Base-by-base conservation (phyloP, 2,888 invertebrate species). In the Acleris sparsana region DNA sequence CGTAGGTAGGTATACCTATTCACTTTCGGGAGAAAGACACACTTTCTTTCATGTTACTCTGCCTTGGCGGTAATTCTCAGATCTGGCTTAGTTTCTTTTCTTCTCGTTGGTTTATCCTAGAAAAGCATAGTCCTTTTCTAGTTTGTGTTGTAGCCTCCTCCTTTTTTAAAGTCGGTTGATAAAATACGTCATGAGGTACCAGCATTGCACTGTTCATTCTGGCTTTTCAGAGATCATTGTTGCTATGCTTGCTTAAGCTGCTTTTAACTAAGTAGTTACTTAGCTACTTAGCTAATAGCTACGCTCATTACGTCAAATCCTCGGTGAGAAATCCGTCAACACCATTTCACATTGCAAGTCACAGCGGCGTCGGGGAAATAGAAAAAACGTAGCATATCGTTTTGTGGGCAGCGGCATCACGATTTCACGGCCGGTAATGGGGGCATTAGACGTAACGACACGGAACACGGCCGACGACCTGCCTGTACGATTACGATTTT, bases 381-480 rank as follows among this genome's bases (percentile, higher is more conserved):
- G 79, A 83, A 86, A 85, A 65, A 86, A 84, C 82, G 79, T 76
- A 83, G 76, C 80, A 80, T 82, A 80, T 78, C 78, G 77, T 83
- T 85, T 84, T 85, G 85, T 86, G 84, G 85, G 82, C 81, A 83
- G 80, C 81, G 83, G 72, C 85, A 83, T 86, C 85, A 87, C 85
- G 87, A 88, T 85, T 88, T 88, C 85, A 88, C 85, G 86, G 85
- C 73, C 83, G 70, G 83, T 89, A 85, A 87, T 87, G 79, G 83
- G 76, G 55, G 80, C 82, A 88, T 88, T 88, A 88, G 80, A 82
- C 75, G 75, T 78, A 82, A 80, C 83, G 84, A 84, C 86, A 84
- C 80, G 84, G 83, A 82, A 87, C 83, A 86, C 81, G 86, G 86
- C 66, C 87, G 80, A 81, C 84, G 87, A 86, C 86, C 87, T 75